Conservation (phyloP, 2,113 vertebrate genomes). For the Dasyprocta punctata region DNA sequence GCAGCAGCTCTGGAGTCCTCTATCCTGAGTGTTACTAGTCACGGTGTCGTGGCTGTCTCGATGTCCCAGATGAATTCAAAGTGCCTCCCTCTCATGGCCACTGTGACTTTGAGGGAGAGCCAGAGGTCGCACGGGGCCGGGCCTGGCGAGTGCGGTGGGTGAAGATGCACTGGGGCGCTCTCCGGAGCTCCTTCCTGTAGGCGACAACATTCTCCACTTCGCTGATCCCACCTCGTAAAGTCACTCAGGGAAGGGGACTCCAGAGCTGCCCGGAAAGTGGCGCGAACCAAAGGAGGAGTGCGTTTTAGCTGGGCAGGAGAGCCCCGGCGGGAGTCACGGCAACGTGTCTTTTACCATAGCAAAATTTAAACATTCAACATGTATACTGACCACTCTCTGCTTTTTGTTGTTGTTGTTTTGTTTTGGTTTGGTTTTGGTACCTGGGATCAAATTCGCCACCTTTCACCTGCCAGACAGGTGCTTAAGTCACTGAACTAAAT, state of each 20-base stretch:
- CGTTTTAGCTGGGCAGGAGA: no score
- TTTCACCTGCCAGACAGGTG: no score
- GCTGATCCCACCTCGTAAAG: neutral
- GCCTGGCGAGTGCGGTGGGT: neutral
- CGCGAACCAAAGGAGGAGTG: neutral
- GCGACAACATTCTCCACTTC: neutral
- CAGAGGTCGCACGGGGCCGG: neutral
- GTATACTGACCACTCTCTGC: no score
- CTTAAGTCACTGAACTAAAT: no score
- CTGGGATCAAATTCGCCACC: no score
- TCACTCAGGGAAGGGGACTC: no score
- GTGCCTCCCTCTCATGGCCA: neutral
- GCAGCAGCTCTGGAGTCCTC: neutral
- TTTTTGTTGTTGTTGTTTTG: no score
- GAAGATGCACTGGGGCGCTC: neutral
- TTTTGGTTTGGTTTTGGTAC: no score
- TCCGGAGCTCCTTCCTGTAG: neutral
- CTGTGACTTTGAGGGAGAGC: neutral
- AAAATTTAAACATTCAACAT: neutral
- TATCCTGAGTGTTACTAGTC: neutral
- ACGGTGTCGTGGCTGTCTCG: neutral
- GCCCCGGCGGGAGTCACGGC: neutral
- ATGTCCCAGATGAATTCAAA: neutral
- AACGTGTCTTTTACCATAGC: neutral
- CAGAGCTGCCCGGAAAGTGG: neutral